phyloP scores from a whole-genome alignment of 2,888 invertebrate genomes.

The Lasioglossum marginatum region DNA sequence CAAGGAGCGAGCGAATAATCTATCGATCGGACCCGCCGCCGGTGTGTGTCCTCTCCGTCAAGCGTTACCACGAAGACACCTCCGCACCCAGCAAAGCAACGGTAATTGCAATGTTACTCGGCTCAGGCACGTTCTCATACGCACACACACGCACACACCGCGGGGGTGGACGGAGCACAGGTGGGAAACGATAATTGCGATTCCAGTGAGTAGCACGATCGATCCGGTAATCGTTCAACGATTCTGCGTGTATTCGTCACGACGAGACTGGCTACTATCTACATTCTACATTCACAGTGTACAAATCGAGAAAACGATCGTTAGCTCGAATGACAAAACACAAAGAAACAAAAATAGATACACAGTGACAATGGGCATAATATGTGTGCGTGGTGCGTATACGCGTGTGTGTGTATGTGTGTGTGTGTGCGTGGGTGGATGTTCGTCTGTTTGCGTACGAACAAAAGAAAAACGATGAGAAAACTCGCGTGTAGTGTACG shows the following conservation, averaged over 20 bases:
- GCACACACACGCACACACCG: neutral
- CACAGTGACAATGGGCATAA: neutral
- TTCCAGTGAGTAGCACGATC: conserved; percentile 58
- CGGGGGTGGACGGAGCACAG: neutral
- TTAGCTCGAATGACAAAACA: conserved; percentile 44
- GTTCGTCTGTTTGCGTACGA: neutral
- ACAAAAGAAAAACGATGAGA: conserved; percentile 24
- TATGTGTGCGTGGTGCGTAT: neutral
- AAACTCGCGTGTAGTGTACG: conserved; percentile 20
- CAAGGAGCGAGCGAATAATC: conserved; percentile 39
- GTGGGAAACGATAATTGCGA: conserved; percentile 36
- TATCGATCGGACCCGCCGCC: conserved; percentile 39
- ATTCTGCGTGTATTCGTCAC: conserved; percentile 24
- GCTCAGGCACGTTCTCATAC: conserved; percentile 39
- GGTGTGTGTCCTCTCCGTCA: conserved; percentile 40
- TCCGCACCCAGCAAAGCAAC: conserved; percentile 36
- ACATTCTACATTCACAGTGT: conserved; percentile 62
- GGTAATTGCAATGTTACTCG: conserved; percentile 44
- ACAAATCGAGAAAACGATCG: conserved; percentile 39
- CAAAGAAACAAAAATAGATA: neutral
- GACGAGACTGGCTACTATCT: conserved; percentile 51
- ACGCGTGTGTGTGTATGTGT: neutral
- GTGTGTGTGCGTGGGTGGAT: neutral
- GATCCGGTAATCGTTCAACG: conserved; percentile 27
- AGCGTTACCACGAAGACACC: conserved; percentile 37